Base-by-base conservation (phyloP, 2,888 invertebrate species). In the Nymphalis urticae region DNA sequence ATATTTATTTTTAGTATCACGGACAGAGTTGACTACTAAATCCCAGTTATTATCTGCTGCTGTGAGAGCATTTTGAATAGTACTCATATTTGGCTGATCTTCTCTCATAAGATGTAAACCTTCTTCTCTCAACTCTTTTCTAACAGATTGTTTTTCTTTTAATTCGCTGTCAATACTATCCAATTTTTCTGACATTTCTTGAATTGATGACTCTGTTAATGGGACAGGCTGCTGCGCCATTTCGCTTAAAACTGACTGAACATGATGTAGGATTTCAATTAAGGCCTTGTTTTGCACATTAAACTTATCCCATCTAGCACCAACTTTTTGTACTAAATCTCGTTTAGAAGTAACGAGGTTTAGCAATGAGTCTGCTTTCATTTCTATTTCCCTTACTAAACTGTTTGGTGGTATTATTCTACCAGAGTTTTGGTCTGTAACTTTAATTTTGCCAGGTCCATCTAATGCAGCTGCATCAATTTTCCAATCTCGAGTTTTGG, bases 11-110 rank as follows among this genome's bases (percentile, higher is more conserved):
- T 95, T 95, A 67, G 96, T 95, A 70, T 96, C 96, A 66, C 94
- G 94, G 27, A 97, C 94, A 64, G 95, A 93, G 74, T 96, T 95
- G 64, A 95, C 95, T 1, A 96, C 91, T 84, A 95, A 95, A 81
- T 97, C 97, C 95, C 96, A 97, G 75, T 95, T 95, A 66, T 95
- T 94, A 79, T 97, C 97, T 54, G 97, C 94, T 0, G 96, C 94
- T 0, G 97, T 93, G 0, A 98, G 86, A 60, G 95, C 95, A 76
- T 96, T 96, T 85, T 98, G 97, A 70, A 97, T 95, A 0, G 95
- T 94, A 0, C 96, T 95, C 86, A 96, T 95, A 75, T 96, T 96
- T 64, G 95, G 94, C 79, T 96, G 95, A 87, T 98, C 96, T 89
- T 96, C 95, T 80, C 96, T 95, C 95, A 97, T 95, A 74, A 97